Conservation (phyloP, 2,888 invertebrate species). For the Choreutis nemorana region DNA sequence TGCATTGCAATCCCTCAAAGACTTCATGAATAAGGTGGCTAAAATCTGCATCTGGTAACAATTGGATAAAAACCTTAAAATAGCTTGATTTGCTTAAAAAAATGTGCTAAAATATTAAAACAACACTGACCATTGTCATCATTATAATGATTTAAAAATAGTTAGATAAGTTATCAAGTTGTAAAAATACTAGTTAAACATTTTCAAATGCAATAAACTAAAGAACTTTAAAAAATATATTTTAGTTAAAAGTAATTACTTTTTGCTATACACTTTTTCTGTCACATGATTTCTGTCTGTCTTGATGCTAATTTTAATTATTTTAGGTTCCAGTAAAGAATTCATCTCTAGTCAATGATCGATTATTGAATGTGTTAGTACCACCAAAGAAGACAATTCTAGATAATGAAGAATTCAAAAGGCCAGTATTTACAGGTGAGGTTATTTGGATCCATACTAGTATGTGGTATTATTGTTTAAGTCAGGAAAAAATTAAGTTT, state of each 20-base stretch:
- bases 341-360: conserved; percentile 39
- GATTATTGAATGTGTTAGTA: conserved; percentile 15
- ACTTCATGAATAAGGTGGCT: no score
- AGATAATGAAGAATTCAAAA: conserved; percentile 26
- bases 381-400: conserved; percentile 22
- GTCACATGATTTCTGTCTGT: background rate
- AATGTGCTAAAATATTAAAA: no score
- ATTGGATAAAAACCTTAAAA: no score
- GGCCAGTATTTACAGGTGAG: conserved; percentile 39
- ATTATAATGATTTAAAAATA: conserved; percentile 1
- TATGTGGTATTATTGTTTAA: no score
- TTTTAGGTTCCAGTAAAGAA: conserved; percentile 36
- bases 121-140: no score
- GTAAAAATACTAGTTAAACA: no score
- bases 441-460: background rate
- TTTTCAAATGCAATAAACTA: background rate
- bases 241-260: no score
- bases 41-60: no score
- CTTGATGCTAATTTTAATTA: conserved; percentile 2
- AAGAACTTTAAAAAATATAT: background rate
- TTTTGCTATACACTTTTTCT: no score
- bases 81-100: no score
- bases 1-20: no score
- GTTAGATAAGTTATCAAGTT: background rate
- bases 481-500: no score